A percentile compares a stretch with the other conserved stretches of the same genome.
These are phyloP conservation scores for Xenopus laevis DNA, from an alignment of 2,113 vertebrate species.

Conservation along the genomic window DNA sequence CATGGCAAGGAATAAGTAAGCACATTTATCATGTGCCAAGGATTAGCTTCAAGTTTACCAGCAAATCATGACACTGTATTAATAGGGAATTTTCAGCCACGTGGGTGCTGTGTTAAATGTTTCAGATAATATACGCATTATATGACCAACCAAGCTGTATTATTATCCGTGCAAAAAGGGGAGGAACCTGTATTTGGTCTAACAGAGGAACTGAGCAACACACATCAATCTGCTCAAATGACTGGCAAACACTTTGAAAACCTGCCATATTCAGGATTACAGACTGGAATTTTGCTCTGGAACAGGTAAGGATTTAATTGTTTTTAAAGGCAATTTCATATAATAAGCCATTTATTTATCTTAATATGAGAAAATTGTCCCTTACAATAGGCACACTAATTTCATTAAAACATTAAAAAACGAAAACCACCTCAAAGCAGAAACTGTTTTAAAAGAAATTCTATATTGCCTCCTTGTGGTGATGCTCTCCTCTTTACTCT, in stretches of 20 bases:
- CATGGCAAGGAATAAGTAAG: not conserved
- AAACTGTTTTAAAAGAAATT: no score
- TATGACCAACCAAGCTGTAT: not conserved
- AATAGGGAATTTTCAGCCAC: no score
- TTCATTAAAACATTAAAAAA: no score
- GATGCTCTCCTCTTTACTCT: no score
- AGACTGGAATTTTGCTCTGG: not conserved
- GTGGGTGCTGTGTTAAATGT: not conserved
- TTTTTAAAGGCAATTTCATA: not conserved
- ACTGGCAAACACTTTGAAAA: conserved; percentile 11
- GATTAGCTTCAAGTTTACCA: no score
- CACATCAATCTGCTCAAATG: conserved; percentile 1
- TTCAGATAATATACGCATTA: not conserved
- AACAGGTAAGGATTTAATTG: conserved; percentile 9
- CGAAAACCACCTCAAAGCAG: no score
- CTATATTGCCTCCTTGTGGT: no score
- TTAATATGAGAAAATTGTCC: no score
- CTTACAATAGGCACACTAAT: no score
- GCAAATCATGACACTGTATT: no score
- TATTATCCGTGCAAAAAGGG: conserved; percentile 3
- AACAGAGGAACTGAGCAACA: conserved; percentile 1
- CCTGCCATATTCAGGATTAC: conserved; percentile 1
- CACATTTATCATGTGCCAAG: no score
- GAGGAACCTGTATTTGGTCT: conserved; percentile 3
- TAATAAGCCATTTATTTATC: no score